Percentiles rank a stretch among this genome's conserved stretches.
Evolutionary conservation across 2,888 invertebrate genomes (phyloP).

Genomic region (Flexamia atlantica): DNA sequence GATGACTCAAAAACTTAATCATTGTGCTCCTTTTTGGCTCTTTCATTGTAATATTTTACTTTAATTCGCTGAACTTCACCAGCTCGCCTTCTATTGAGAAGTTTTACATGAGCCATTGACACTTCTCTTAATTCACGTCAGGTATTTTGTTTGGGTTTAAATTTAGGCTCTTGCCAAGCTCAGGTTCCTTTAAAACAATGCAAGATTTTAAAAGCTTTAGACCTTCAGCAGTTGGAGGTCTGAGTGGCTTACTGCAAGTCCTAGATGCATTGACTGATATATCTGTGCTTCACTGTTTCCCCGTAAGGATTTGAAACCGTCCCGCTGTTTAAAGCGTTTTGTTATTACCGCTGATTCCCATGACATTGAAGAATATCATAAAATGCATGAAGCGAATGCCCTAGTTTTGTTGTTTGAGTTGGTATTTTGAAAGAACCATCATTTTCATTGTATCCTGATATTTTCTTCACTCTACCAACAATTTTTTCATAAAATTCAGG

Average conservation of each 20-base stretch:
- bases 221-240: not conserved
- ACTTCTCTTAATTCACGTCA: not conserved
- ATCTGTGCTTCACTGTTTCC: not conserved
- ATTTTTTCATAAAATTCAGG: no score
- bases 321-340: not conserved
- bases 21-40: conserved; percentile 4
- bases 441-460: no score
- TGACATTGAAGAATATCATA: not conserved
- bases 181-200: not conserved
- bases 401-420: conserved; percentile 5
- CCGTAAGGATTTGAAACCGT: not conserved
- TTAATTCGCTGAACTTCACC: conserved; percentile 1
- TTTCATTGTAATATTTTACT: not conserved
- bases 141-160: not conserved
- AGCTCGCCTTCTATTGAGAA: not conserved
- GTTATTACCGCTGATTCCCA: not conserved
- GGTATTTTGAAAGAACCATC: no score
- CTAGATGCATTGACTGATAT: not conserved
- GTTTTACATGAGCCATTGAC: not conserved
- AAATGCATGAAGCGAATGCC: not conserved
- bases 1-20: not conserved
- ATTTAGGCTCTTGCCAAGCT: not conserved
- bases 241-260: not conserved
- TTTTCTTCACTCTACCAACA: no score
- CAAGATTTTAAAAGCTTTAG: conserved; percentile 1